Percentiles rank a stretch among this genome's conserved stretches.
These are phyloP conservation scores for Hydrotaea diabolus DNA, from an alignment of 2,888 invertebrate genomes.

Conservation along the genomic window DNA sequence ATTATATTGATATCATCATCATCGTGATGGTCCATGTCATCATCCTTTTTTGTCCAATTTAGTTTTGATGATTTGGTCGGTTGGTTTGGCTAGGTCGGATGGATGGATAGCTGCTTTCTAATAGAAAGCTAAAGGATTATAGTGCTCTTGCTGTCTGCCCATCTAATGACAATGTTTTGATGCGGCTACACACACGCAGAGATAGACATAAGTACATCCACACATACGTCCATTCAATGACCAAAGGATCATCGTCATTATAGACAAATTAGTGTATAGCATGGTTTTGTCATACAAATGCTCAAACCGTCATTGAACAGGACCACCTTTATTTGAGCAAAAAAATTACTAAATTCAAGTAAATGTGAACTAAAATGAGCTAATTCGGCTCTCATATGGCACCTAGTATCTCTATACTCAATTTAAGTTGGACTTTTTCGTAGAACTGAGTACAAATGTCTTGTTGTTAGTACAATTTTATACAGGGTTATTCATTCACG, in stretches of 20 bases:
- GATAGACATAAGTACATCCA: too few relatives aligned
- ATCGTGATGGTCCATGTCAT: too few relatives aligned
- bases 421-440: too few relatives aligned
- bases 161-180: conserved; percentile 2
- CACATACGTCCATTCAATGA: neutral
- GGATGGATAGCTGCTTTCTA: conserved; percentile 15
- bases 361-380: too few relatives aligned
- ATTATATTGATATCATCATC: conserved; percentile 46
- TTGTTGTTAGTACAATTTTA: too few relatives aligned
- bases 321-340: too few relatives aligned
- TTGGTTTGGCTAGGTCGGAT: conserved; percentile 29
- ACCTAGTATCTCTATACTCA: too few relatives aligned
- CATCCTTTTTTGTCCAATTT: conserved; percentile 30
- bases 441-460: too few relatives aligned
- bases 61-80: conserved; percentile 11
- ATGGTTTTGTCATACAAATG: conserved; percentile 72
- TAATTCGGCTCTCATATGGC: too few relatives aligned
- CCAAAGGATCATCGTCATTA: conserved; percentile 71
- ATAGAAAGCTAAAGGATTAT: conserved; percentile 19
- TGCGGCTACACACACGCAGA: conserved; percentile 34
- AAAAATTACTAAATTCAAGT: too few relatives aligned
- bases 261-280: conserved; percentile 77
- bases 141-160: neutral
- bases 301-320: too few relatives aligned
- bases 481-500: too few relatives aligned